Base-by-base conservation (phyloP, 2,888 invertebrate species). In the Ganaspis brasiliensis region DNA sequence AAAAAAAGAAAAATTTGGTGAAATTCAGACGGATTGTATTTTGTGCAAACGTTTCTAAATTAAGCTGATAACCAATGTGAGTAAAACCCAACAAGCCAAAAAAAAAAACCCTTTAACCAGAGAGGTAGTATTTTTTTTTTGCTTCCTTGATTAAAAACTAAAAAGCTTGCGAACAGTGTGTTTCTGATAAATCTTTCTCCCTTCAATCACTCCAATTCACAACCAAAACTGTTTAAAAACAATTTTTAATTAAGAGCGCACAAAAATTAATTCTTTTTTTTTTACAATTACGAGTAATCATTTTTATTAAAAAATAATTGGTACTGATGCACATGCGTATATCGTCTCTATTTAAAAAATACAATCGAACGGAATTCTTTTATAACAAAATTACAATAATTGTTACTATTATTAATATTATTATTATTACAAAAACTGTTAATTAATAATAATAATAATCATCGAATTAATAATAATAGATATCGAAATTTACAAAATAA, bases 311-410 rank as follows among this genome's bases (percentile, higher is more conserved):
- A 45, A 49, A 67, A 67, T n/a, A 61, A 37, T 35, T 37, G 61
- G 35, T 37, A 61, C 45, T 49, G 45, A 67, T 67, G 67, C 67
- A 67, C 67, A 67, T 67, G 67, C 67, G 67, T 24, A n/a, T 8
- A 67, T 16, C 19, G 10, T 45, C n/a, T 37, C 4, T 19, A 4
- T 63, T 24, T 45, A 24, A 67, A 67, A 3, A 67, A 40, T 67
- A 40, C 14, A 67, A 24, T 67, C 40, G 14, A 12, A 67, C 21
- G 3, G 19, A 63, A 45, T 24, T 12, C 14, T 63, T 63, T 14
- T 57, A 10, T 0, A 63, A 63, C 21, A 12, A 63, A 63, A 14
- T 24, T 40, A 8, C 16, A 19, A 2, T 49, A 31, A 31, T 31
- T 2, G 31, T 31, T 31, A 31, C 6, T 31, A 6, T 31, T 31